Base-by-base conservation (phyloP, 1,140 invertebrate genomes). In the Anoplolepis gracilipes region DNA sequence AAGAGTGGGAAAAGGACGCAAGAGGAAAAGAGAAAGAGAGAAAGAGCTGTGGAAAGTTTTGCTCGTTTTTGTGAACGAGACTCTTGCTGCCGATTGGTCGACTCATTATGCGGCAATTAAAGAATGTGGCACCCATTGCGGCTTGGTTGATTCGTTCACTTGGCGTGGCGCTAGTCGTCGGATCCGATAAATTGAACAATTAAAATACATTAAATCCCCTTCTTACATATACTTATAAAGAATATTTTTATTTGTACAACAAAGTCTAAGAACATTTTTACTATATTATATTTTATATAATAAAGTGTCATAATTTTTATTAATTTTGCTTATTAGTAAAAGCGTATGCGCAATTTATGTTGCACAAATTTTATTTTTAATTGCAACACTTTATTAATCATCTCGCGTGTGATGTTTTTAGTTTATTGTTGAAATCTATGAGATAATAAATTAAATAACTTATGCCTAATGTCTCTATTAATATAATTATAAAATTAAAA, bases 81-180 rank as follows among this genome's bases (percentile, higher is more conserved):
- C 85, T 64, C 87, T 84, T 61, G 62, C 36, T 62, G 75, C 53
- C 64, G 88, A 91, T 90, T 87, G 88, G 85, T 30, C 64, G 72
- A 75, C 82, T 90, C 90, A 89, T 88, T 85, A 84, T 88, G 53
- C 78, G 78, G 78, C 72, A 92, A 91, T 93, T 92, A 92, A 91
- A 87, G 62, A 90, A 89, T 76, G 91, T 92, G 91, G 92, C 90
- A 89, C 53, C 85, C 67, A 64, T 65, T 46, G 73, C 70, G 55
- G 73, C 86, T 78, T 67, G 86, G 88, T 91, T 75, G 25, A 46
- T 81, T 73, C 75, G 64, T 69, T 73, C 84, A 16, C 55, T 64
- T 86, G 42, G n/a, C 77, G 86, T 69, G 91, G 90, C 92, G 92
- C 92, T 89, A 92, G 85, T 79, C 86, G 46, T 65, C 82, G 87